A percentile compares a stretch with the other conserved stretches of the same genome.
These are phyloP conservation scores for Mixornis gularis DNA, from an alignment of 2,113 vertebrate species.

Conservation along the genomic window DNA sequence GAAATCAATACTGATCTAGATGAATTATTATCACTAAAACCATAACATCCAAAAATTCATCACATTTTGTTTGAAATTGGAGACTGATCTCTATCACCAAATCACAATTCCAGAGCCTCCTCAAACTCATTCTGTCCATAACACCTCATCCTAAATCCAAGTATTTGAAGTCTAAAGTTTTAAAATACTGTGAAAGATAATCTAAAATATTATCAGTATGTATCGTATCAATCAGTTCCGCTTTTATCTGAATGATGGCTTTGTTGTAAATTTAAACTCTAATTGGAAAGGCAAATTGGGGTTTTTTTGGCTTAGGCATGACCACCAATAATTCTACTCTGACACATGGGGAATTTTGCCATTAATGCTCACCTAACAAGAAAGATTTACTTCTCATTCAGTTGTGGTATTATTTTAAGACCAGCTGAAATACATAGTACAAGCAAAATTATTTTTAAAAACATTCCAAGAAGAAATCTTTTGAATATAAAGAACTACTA, in stretches of 20 bases:
- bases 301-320: not conserved
- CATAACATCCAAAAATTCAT: not conserved
- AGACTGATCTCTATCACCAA: not conserved
- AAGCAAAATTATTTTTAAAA: not conserved
- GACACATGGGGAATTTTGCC: not conserved
- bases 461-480: not conserved
- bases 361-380: not conserved
- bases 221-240: not conserved
- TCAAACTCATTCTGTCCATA: not conserved
- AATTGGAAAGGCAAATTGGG: not conserved
- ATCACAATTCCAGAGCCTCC: not conserved
- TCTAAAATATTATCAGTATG: not conserved
- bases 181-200: not conserved
- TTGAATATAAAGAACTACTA: not conserved
- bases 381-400: not conserved
- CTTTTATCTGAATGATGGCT: not conserved
- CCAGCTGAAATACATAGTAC: not conserved
- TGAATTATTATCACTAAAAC: not conserved
- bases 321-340: not conserved
- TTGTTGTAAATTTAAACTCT: not conserved
- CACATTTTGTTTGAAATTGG: not conserved
- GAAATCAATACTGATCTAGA: not conserved
- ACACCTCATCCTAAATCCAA: not conserved
- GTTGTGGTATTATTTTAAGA: not conserved
- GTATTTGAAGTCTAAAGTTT: not conserved